Evolutionary conservation across 1,140 invertebrate genomes (phyloP), one percentile per base, ranked within the genome.

Genomic region (Drosophila cardini): DNA sequence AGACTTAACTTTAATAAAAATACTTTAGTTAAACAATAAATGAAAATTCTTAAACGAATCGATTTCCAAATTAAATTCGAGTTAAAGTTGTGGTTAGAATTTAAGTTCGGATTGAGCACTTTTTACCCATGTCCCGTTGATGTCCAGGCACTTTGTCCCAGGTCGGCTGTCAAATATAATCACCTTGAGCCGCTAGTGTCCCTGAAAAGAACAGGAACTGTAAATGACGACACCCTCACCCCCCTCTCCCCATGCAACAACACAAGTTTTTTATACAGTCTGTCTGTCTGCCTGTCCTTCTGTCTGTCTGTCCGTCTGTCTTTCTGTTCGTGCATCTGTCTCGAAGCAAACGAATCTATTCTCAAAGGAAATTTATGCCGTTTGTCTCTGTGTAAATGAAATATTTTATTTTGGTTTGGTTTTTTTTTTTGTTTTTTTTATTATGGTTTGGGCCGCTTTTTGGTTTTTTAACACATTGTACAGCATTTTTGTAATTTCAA

Each of bases 101-200:
- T n/a, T n/a, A n/a, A n/a, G n/a, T n/a, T n/a, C n/a, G n/a, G n/a
- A 42, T 45, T 48, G 58, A 43, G 56, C 64, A 71, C 57, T 69
- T 84, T 62, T 48, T 60, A 68, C 69, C 65, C 77, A 77, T 85
- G 81, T 84, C 81, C 81, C 78, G 81, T 87, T 65, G 56, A 50
- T 40, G 81, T 80, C 65, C 67, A 63, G 69, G 62, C 69, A 30
- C 48, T 30, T 71, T 78, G 79, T 89, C 84, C 84, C 84, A 76
- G 74, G 80, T 63, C 84, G 84, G 77, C 84, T 89, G 84, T 89
- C 84, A 89, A 89, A 84, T 71, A 78, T 89, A 89, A 89, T 89
- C 84, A 89, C 84, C 84, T 89, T 71, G 72, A 67, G 65, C 69
- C 77, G 16, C 68, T 62, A 68, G 21, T 50, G 42, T 42, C 61